Conservation (phyloP, 2,113 vertebrate species). For the Tursiops truncatus region DNA sequence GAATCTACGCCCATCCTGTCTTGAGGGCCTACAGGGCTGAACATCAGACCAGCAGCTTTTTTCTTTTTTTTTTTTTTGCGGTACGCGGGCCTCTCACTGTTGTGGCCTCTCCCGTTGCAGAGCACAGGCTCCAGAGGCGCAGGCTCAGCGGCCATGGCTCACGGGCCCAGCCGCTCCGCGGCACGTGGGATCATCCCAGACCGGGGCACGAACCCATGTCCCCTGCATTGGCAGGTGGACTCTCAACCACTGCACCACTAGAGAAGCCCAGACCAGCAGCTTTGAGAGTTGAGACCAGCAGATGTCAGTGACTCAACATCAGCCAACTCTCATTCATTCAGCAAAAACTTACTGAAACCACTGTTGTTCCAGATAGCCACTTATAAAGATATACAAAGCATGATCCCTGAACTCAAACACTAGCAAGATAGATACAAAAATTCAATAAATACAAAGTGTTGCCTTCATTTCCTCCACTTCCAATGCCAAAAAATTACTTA, state of each 20-base stretch:
- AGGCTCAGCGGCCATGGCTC: too few relatives aligned
- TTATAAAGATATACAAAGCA: neutral
- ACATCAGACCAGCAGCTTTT: neutral
- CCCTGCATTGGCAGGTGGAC: too few relatives aligned
- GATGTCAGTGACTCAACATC: neutral
- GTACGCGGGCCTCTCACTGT: too few relatives aligned
- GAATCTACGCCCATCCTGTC: neutral
- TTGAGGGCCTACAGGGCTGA: neutral
- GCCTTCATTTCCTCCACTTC: neutral
- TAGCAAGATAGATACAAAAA: neutral
- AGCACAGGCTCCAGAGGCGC: too few relatives aligned
- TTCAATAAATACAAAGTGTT: neutral
- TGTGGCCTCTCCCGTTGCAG: too few relatives aligned
- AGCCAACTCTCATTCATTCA: neutral
- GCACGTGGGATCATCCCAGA: too few relatives aligned
- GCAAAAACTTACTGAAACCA: neutral
- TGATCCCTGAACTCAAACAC: neutral
- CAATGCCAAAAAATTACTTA: neutral
- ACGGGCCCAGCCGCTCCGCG: too few relatives aligned
- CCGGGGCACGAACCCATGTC: too few relatives aligned
- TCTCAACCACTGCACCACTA: too few relatives aligned
- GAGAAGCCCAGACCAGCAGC: neutral
- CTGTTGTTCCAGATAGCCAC: neutral
- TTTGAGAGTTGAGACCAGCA: neutral
- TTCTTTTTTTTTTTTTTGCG: neutral